These are phyloP conservation scores for Achlya flavicornis DNA, from an alignment of 2,888 invertebrate genomes.

Conservation along the genomic window DNA sequence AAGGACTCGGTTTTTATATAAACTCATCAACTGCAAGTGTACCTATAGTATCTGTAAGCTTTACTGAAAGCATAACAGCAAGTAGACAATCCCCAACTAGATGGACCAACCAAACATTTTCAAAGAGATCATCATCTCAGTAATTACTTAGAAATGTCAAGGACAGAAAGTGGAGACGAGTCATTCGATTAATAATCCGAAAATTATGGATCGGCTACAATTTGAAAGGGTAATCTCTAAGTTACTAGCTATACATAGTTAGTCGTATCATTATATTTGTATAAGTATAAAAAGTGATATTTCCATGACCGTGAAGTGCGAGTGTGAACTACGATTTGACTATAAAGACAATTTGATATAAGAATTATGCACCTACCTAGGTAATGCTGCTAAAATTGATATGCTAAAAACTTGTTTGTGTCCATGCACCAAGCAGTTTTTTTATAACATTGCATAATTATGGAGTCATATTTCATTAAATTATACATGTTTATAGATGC, in stretches of 20 bases:
- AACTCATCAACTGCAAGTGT: too few species aligned
- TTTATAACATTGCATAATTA: conserved; percentile 32
- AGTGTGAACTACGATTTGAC: not conserved
- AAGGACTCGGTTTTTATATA: too few species aligned
- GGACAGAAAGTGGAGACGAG: too few species aligned
- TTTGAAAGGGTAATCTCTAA: not conserved
- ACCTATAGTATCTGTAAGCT: too few species aligned
- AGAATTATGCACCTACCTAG: not conserved
- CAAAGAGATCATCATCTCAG: too few species aligned
- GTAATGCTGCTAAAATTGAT: not conserved
- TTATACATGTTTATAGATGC: not conserved
- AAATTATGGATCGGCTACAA: not conserved
- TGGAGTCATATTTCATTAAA: conserved; percentile 24
- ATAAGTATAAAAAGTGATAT: not conserved
- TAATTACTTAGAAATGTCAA: too few species aligned
- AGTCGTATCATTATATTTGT: too few species aligned
- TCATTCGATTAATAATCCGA: not conserved
- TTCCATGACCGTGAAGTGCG: not conserved
- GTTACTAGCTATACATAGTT: too few species aligned
- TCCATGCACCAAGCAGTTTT: conserved; percentile 25
- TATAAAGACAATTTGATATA: not conserved
- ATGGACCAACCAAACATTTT: too few species aligned
- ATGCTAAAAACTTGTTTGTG: conserved; percentile 33
- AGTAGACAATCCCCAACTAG: too few species aligned
- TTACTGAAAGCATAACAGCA: too few species aligned